These are phyloP conservation scores for Drosophila demipolita DNA, from an alignment of 2,888 invertebrate genomes.

Conservation along the genomic window DNA sequence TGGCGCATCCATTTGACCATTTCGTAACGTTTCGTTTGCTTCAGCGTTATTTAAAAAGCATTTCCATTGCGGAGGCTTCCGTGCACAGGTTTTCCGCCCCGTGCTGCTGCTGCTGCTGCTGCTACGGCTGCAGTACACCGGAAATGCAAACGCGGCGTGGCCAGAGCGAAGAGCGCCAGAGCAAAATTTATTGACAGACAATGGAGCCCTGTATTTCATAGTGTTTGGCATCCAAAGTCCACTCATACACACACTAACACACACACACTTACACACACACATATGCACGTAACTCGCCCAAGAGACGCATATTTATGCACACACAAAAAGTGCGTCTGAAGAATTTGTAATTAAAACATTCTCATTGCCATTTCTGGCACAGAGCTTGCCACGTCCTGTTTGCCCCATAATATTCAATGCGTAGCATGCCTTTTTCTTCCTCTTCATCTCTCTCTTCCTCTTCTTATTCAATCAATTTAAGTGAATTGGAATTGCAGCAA, in stretches of 20 bases:
- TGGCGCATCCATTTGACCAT: slow-evolving; percentile 32
- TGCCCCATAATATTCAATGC: slow-evolving; percentile 16
- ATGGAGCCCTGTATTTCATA: slow-evolving; percentile 8
- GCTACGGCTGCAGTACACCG: slow-evolving; percentile 27
- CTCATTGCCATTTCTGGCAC: slow-evolving; percentile 29
- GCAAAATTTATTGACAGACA: slow-evolving; percentile 65
- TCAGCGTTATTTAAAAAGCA: slow-evolving; percentile 52
- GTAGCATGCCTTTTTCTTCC: not conserved
- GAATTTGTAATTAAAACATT: slow-evolving; percentile 78
- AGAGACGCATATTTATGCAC: slow-evolving; percentile 48
- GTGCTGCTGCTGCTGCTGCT: not conserved
- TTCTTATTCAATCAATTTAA: slow-evolving; percentile 65
- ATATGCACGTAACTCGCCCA: slow-evolving; percentile 4
- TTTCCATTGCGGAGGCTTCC: slow-evolving; percentile 37
- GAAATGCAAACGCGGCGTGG: slow-evolving; percentile 60
- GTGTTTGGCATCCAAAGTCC: not conserved
- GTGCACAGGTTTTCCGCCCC: slow-evolving; percentile 41
- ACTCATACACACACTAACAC: not conserved
- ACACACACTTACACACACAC: slow-evolving; percentile 3
- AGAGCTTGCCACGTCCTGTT: slow-evolving; percentile 3
- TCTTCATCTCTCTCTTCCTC: not conserved
- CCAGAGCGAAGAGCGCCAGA: slow-evolving; percentile 40
- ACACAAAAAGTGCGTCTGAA: slow-evolving; percentile 49
- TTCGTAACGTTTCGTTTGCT: slow-evolving; percentile 17
- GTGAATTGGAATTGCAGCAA: slow-evolving; percentile 18